Base-by-base conservation (phyloP, 2,797 vertebrate species). In the Chromis chromis region DNA sequence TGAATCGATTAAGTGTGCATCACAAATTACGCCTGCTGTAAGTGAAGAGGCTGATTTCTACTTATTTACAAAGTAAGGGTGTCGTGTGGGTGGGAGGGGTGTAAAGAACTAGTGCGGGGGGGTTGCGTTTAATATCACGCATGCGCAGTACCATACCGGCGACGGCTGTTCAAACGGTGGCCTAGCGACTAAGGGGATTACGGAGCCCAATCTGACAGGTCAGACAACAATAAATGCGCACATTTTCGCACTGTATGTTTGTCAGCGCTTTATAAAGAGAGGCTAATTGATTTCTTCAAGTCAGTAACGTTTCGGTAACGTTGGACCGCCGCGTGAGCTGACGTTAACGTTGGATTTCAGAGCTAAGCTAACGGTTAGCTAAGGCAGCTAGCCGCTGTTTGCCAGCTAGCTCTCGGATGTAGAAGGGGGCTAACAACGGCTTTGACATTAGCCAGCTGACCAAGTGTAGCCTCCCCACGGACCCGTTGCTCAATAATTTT, bases 131-230 rank as follows among this genome's bases (percentile, higher is more conserved):
- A 33, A 56, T 62, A 8, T 2, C 12, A 22, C 90, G 85, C 95
- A 92, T 92, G 94, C 94, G 93, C 89, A 91, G 14, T 91, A 46
- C 5, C 27, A 59, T 88, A 95, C 95, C 94, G 95, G 94, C 91
- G 82, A 92, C 92, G 89, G 86, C 85, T 82, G 86, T 86, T 80
- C 64, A 24, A 74, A 82, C 89, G 68, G 90, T 89, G 93, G 93
- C 94, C 91, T 90, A 92, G 79, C 82, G 79, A 87, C 85, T 77
- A 79, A 87, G 85, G 88, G 91, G 91, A 92, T 92, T 93, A 93
- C 70, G 62, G 76, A 91, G 84, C 87, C 86, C 76, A 69, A 90
- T 86, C 91, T 91, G 89, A 94, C 92, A 94, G 94, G 94, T 95
- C 76, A 89, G 87, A 86, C 36, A 12, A 33, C 12, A 70, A 66